These are phyloP conservation scores for Typhlomys cinereus DNA, from an alignment of 2,113 vertebrate species.

Conservation along the genomic window DNA sequence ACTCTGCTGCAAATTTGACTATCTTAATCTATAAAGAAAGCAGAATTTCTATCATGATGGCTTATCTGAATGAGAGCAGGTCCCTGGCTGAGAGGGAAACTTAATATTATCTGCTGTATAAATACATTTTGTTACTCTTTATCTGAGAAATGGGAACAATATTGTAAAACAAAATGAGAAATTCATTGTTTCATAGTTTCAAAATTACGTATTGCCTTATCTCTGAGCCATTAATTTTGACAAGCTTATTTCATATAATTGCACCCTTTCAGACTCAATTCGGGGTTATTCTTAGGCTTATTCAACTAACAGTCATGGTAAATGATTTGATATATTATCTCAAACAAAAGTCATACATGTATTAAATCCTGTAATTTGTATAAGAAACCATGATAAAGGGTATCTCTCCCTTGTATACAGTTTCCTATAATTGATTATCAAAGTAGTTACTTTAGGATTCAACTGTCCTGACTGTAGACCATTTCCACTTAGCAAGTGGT, in stretches of 20 bases:
- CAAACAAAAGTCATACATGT: background rate
- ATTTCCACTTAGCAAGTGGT: background rate
- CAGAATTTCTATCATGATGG: constrained; percentile 11
- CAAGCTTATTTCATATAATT: background rate
- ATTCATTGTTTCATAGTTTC: constrained; percentile 7
- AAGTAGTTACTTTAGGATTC: background rate
- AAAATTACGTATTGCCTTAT: background rate
- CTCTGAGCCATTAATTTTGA: constrained; percentile 8
- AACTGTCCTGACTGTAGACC: background rate
- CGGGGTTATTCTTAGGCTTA: background rate
- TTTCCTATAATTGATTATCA: constrained; percentile 28
- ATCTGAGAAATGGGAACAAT: constrained; percentile 15
- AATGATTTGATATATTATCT: constrained; percentile 27
- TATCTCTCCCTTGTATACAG: background rate
- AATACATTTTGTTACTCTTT: background rate
- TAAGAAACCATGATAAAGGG: background rate
- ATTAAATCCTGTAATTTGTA: background rate
- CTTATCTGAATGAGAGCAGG: background rate
- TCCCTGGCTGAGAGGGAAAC: background rate
- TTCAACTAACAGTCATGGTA: background rate
- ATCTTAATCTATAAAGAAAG: constrained; percentile 22
- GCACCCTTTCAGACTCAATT: background rate
- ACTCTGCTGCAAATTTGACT: background rate
- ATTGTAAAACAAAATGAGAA: constrained; percentile 5
- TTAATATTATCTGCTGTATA: background rate